Conservation (phyloP, 1,140 invertebrate genomes). For the Oryctes rhinoceros region DNA sequence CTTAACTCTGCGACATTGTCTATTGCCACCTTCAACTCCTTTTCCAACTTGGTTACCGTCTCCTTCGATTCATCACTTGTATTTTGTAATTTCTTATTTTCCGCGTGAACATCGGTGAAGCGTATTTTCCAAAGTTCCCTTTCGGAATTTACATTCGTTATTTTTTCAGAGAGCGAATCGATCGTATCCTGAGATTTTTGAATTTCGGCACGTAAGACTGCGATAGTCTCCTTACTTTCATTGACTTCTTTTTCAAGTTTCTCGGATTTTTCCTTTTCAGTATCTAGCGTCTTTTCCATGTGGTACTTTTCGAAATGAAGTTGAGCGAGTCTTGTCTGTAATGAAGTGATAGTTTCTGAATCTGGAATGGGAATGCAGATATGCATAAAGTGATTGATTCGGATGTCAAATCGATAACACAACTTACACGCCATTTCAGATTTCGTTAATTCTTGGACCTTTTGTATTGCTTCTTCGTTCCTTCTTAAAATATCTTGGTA, state of each 20-base stretch:
- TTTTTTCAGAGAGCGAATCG: neutral
- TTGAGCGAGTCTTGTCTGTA: neutral
- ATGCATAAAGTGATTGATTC: neutral
- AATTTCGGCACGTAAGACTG: neutral
- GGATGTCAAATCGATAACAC: neutral
- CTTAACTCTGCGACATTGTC: neutral
- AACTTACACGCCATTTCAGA: neutral
- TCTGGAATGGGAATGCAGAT: neutral
- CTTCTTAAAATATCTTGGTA: neutral
- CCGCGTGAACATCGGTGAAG: constrained; percentile 10
- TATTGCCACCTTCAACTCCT: neutral
- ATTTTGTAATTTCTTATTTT: constrained; percentile 8
- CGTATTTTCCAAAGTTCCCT: constrained; percentile 34
- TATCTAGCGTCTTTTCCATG: neutral
- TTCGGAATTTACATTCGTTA: neutral
- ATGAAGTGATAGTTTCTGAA: neutral
- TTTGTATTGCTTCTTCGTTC: neutral
- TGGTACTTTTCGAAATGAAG: constrained; percentile 15
- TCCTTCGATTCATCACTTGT: neutral
- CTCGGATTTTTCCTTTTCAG: neutral
- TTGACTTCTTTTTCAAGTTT: neutral
- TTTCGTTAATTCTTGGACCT: neutral
- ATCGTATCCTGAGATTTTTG: neutral
- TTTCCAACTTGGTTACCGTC: neutral
- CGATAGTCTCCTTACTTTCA: neutral